Base-by-base conservation (phyloP, 1,140 invertebrate genomes). In the Drosophila nebulosa region DNA sequence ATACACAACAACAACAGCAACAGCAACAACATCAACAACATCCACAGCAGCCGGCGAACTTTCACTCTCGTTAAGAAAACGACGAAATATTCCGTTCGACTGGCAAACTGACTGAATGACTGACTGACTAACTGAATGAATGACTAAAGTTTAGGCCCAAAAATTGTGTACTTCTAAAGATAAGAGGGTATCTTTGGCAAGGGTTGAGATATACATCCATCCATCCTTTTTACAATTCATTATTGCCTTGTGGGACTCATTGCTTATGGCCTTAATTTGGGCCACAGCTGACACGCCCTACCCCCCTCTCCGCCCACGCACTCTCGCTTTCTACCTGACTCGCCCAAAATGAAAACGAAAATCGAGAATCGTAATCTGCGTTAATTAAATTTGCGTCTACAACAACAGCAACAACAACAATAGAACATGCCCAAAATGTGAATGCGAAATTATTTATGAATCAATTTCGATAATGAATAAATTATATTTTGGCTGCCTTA, bases 391-490 rank as follows among this genome's bases (percentile, higher is more conserved):
- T 78, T 73, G 3, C 30, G 39, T 32, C 42, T 27, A 7, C 18
- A 2, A 1, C 22, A 59, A n/a, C 27, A 27, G 9, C 18, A 36
- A 9, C 6, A 57, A 26, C 12, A 35, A 24, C 26, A 35, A 36
- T 7, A 64, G 24, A 18, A 52, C 16, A 26, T 14, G 4, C 12
- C 24, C 30, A 50, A 14, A 69, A 74, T 70, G 56, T 35, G 64
- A 80, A 76, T 65, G 50, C 59, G 73, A 76, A 75, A 77, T 76
- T 80, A 80, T 80, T 80, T 80, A 80, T 80, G 78, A 80, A 80
- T 80, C 78, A 80, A 80, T 80, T 80, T 80, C 78, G 78, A 80
- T 80, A 76, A 80, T 80, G 78, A 80, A 80, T 80, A 80, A 80
- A 76, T 80, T 76, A 80, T 67, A 64, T 71, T 22, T 53, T 14